Base-by-base conservation (phyloP, 2,797 vertebrate genomes). In the Sciurus vulgaris region DNA sequence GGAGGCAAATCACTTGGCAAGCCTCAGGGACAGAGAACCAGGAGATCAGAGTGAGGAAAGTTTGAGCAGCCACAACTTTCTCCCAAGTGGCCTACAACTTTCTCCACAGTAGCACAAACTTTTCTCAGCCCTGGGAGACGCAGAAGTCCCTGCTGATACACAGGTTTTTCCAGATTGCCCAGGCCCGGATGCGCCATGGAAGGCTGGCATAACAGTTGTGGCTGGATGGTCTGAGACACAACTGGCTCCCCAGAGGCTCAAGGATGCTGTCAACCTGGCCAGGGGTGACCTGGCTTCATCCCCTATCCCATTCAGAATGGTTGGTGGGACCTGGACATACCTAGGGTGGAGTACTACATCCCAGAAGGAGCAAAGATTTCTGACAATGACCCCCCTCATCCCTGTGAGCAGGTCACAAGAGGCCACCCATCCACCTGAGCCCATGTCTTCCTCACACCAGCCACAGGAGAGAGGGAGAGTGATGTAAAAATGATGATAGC, bases 1-100 rank as follows among this genome's bases (percentile, higher is more conserved):
- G 89, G 95, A 30, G 35, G n/a, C 89, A 93, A 92, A 95, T 96
- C 35, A 28, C 76, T 76, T 54, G 14, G 49, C 61, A 12, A 51
- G 33, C 96, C 86, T 93, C 28, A 4, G 96, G 86, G 94, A 95
- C 44, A 3, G 6, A 17, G 15, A 18, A 20, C 0, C 5, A 82
- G 70, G 84, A 96, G 76, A 86, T 96, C 93, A 49, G 85, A 95
- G 65, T 8, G 7, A 92, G 72, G 73, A 96, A 97, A 97, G 95
- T 97, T 96, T 47, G 61, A 97, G 79, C 65, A 11, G 20, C 65
- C 22, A 18, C 47, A 94, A 82, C 93, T 92, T 93, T 33, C 24
- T 91, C 96, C 97, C 96, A 12, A 0, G 3, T 0, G 81, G 49
- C 92, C 74, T 65, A 56, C 78, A 95, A 92, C 96, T 97, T 95